phyloP scores from a whole-genome alignment of 2,113 vertebrate genomes.

The Rhynchopsitta pachyrhyncha region DNA sequence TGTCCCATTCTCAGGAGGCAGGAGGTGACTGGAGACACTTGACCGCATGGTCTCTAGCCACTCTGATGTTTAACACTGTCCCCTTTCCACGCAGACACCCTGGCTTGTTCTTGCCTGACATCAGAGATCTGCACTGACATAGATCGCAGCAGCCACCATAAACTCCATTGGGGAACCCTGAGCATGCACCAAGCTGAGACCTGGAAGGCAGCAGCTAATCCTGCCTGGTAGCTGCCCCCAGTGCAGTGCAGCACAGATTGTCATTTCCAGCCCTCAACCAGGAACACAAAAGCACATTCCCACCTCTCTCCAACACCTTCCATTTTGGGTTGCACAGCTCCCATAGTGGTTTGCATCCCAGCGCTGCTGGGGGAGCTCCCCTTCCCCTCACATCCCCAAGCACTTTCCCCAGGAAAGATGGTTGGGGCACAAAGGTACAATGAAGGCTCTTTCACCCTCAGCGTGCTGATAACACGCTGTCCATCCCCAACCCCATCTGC shows the following conservation, averaged over 20 bases:
- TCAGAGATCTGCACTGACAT: neutral
- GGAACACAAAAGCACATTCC: neutral
- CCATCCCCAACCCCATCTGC: neutral
- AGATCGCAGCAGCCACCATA: neutral
- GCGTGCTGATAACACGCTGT: rapidly evolving
- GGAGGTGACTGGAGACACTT: neutral
- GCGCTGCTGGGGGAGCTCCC: rapidly evolving
- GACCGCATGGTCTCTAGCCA: neutral
- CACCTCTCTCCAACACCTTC: neutral
- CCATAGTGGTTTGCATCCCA: neutral
- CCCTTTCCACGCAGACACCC: neutral
- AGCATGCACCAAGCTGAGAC: neutral
- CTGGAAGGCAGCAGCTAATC: neutral
- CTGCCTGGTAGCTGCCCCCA: neutral
- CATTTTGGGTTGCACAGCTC: neutral
- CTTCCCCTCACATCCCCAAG: neutral
- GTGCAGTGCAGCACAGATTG: neutral
- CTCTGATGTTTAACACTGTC: neutral
- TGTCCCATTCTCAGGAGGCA: neutral
- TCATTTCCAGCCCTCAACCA: neutral
- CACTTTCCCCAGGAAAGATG: neutral
- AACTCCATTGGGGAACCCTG: too few relatives aligned
- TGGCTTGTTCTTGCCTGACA: neutral
- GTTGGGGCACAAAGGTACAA: neutral
- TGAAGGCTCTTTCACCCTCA: neutral